Evolutionary conservation across 2,797 vertebrate species (phyloP).

Genomic region (Peromyscus melanophrys): DNA sequence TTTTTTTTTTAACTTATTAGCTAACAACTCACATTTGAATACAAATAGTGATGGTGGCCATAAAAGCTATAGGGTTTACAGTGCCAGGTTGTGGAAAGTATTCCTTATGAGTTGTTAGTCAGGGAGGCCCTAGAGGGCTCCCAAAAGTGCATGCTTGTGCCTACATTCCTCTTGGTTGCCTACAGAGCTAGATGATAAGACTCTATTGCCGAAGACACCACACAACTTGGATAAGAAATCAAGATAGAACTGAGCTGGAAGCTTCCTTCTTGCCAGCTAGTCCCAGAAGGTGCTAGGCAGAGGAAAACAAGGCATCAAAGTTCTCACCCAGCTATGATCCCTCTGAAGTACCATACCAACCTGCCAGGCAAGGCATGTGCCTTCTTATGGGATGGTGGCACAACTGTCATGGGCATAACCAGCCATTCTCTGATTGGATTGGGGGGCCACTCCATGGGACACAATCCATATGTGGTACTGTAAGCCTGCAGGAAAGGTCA

Average conservation of each 20-base stretch:
- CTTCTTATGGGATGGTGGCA: not conserved
- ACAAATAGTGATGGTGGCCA: not conserved
- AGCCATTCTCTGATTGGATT: not conserved
- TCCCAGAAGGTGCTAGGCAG: not conserved
- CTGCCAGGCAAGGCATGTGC: not conserved
- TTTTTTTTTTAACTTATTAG: not conserved
- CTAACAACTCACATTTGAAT: conserved; percentile 12
- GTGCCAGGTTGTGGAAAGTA: not conserved
- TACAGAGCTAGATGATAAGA: not conserved
- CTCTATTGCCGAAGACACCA: not conserved
- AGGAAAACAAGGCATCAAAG: not conserved
- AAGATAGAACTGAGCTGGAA: not conserved
- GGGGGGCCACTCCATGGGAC: not conserved
- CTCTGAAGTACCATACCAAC: not conserved
- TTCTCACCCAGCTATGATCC: not conserved
- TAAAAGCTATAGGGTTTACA: not conserved
- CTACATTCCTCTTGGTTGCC: not conserved
- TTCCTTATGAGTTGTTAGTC: not conserved
- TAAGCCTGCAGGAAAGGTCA: not conserved
- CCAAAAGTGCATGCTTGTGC: not conserved
- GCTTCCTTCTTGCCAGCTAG: not conserved
- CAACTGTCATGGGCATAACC: not conserved
- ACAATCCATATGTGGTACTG: too few relatives aligned
- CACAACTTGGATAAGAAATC: not conserved
- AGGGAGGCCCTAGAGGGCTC: not conserved